A percentile compares a stretch with the other conserved stretches of the same genome.
These are phyloP conservation scores for Caenorhabditis sp. DNA, from an alignment of 2,888 invertebrate species.

Conservation along the genomic window DNA sequence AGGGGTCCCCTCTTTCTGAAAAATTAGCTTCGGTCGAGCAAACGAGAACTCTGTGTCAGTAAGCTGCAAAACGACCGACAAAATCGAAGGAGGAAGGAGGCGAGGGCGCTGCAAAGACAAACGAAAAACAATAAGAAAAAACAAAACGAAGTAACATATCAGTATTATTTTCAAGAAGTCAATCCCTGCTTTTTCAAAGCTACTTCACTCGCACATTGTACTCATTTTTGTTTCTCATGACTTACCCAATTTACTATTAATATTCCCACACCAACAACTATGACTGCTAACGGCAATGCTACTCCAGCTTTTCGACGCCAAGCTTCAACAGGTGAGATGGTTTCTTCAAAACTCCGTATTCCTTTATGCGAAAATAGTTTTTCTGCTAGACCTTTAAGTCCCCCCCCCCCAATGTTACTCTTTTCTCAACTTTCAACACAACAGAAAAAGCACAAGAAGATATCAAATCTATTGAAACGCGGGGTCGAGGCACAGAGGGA, in stretches of 20 bases:
- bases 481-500: slow-evolving; percentile 9
- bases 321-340: slow-evolving; percentile 57
- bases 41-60: slow-evolving; percentile 49
- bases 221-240: slow-evolving; percentile 26
- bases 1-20: slow-evolving; percentile 10
- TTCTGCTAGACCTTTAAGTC: background rate
- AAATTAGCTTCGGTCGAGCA: background rate
- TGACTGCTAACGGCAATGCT: slow-evolving; percentile 53
- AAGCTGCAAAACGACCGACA: slow-evolving; percentile 30
- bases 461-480: slow-evolving; percentile 55
- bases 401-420: background rate
- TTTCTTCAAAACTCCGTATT: too few relatives aligned
- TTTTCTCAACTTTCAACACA: slow-evolving; percentile 23
- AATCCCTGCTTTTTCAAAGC: too few relatives aligned
- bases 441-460: slow-evolving; percentile 52
- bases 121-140: slow-evolving; percentile 25
- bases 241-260: slow-evolving; percentile 27
- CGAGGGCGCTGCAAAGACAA: slow-evolving; percentile 20
- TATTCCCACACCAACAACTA: slow-evolving; percentile 11
- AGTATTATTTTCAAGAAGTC: slow-evolving; percentile 27
- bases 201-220: slow-evolving; percentile 2
- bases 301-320: slow-evolving; percentile 61
- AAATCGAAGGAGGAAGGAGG: slow-evolving; percentile 36
- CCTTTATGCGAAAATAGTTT: too few relatives aligned
- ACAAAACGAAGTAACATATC: slow-evolving; percentile 49